phyloP scores from a whole-genome alignment of 2,888 invertebrate species.

The Latheticus oryzae region DNA sequence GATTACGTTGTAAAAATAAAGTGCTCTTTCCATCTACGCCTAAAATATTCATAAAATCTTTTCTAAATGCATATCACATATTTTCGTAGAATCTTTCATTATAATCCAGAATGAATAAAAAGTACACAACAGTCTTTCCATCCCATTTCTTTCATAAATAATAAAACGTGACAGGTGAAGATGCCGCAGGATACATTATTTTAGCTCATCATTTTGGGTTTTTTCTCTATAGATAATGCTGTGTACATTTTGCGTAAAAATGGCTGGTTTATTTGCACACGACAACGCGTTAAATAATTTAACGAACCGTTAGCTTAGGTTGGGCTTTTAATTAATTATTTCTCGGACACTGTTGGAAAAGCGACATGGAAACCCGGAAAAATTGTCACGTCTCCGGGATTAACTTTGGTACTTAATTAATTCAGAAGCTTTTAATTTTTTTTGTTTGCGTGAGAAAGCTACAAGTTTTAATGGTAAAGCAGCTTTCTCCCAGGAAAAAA shows the following conservation, averaged over 20 bases:
- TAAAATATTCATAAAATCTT: constrained; percentile 37
- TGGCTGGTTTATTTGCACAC: constrained; percentile 1
- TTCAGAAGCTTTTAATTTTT: constrained; percentile 21
- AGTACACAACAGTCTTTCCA: constrained; percentile 5
- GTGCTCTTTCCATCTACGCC: too few relatives aligned
- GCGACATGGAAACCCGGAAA: constrained; percentile 15
- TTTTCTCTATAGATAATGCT: not conserved
- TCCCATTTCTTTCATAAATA: constrained; percentile 30
- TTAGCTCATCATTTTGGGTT: not conserved
- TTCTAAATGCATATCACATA: constrained; percentile 30
- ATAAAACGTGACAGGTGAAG: constrained; percentile 31
- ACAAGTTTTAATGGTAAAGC: constrained; percentile 5
- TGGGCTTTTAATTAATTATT: constrained; percentile 23
- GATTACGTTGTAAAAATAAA: too few relatives aligned
- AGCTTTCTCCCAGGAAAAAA: too few relatives aligned
- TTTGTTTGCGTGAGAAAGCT: constrained; percentile 15
- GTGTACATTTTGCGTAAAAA: not conserved
- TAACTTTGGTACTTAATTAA: constrained; percentile 24
- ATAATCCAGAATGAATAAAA: constrained; percentile 35
- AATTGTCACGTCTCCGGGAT: constrained; percentile 29
- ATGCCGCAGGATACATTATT: constrained; percentile 31
- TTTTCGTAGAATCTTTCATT: constrained; percentile 18
- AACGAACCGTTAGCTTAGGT: constrained; percentile 13
- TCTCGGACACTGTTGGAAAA: constrained; percentile 2
- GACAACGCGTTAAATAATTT: constrained; percentile 22